Evolutionary conservation across 2,888 invertebrate species (phyloP).

Genomic region (Eupelmus urozonus): DNA sequence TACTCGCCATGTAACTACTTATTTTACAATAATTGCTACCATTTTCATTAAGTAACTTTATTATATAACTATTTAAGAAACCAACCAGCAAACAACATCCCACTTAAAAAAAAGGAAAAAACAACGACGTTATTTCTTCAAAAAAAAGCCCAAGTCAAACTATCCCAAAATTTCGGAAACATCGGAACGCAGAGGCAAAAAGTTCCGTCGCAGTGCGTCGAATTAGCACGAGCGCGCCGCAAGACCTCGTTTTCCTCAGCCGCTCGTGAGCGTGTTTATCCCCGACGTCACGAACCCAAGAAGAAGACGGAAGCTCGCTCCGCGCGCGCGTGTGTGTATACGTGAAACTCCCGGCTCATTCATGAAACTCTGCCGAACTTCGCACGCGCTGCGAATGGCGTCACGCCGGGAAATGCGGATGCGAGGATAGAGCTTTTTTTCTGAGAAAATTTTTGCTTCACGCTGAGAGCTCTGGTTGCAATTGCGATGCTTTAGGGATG

Average conservation of each 20-base stretch:
- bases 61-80: no score
- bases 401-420: constrained; percentile 8
- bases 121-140: not conserved
- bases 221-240: not conserved
- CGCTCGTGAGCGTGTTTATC: constrained; percentile 31
- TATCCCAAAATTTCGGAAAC: no score
- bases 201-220: not conserved
- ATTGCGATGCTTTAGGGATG: no score
- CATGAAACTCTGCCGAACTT: constrained; percentile 47
- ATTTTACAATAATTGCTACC: no score
- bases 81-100: no score
- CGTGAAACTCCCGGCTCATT: constrained; percentile 35
- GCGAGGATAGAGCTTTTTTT: no score
- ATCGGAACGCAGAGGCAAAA: no score
- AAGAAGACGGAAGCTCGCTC: constrained; percentile 1
- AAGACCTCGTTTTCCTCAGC: constrained; percentile 2
- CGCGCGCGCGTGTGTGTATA: no score
- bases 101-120: not conserved
- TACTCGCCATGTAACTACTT: no score
- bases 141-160: not conserved
- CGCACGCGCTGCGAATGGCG: constrained; percentile 31
- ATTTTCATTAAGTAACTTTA: no score
- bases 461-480: no score
- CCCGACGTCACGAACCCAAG: constrained; percentile 40
- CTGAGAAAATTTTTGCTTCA: no score